Evolutionary conservation across 2,113 vertebrate species (phyloP), one percentile per base, ranked within the genome.

Genomic region (Setophaga petechia): DNA sequence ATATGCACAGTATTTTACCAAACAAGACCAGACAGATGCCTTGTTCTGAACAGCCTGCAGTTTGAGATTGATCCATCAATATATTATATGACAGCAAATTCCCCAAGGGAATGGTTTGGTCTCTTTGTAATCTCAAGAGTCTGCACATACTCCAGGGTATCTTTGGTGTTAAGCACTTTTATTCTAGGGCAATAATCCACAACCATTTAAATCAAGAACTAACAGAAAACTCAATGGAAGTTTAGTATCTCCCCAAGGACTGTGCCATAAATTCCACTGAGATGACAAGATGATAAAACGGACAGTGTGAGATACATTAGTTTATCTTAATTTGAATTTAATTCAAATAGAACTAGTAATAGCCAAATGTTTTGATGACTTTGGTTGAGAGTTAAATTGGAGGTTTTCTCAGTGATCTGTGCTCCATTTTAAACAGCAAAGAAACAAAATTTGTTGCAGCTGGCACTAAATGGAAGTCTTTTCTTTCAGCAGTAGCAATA

Each of bases 301-400:
- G 44, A 55, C 71, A 63, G 24, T 30, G 37, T 80, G 57, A 92
- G 35, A 86, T 76, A 63, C 12, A 39, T 81, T 73, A 16, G 15
- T 76, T 87, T 89, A 54, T 93, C 77, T 93, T 82, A 51, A 93
- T 81, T 87, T 66, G 59, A 77, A 31, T n/a, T 78, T 18, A 90
- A 92, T 81, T 85, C 39, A 85, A 44, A 41, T 52, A 85, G 41
- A 91, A 25, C 30, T 74, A 51, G 44, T 74, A 92, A 71, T 33
- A 72, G 83, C n/a, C 82, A 77, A 94, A 88, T 71, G 14, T 63
- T 80, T 65, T 25, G 43, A 81, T 77, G 27, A 44, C 52, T 86
- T 92, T 21, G 12, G 43, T 75, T 71, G 46, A 88, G 44, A 86
- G 39, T 86, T 54, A 81, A 91, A 90, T 27, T 47, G 65, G 58